Base-by-base conservation (phyloP, 2,113 vertebrate species). In the Conger conger region DNA sequence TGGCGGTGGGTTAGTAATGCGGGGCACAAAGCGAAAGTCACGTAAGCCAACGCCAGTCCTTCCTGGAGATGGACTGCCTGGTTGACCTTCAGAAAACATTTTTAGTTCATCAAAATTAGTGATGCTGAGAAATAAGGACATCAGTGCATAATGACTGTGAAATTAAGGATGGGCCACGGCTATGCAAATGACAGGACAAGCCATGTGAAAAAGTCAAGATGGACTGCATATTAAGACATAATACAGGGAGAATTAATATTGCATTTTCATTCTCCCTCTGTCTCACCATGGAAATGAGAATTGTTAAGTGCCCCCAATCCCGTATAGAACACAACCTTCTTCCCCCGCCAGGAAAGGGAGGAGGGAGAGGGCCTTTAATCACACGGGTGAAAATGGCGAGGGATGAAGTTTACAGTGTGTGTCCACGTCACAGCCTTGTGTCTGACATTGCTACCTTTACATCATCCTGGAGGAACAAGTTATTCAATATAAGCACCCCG, bases 91-190 rank as follows among this genome's bases (percentile, higher is more conserved):
- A 98, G 94, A 96, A 97, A 95, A 94, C 94, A 91, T 95, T 96
- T 96, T 96, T 97, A 97, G 96, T 98, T 98, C 95, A 96, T 98
- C 96, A 97, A 98, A 98, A 97, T 99, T 98, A 98, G 97, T 96
- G 95, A 97, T 97, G 97, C 97, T 95, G 94, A 96, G 96, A 96
- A 97, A 96, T 97, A 96, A 94, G 95, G 96, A 97, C 97, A 96
- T 97, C 94, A 94, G 95, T 96, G 96, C 97, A 98, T 99, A 99
- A 99, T 97, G 97, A 97, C 96, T 97, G 97, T 97, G 96, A 99
- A 99, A 99, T 99, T 96, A 97, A 96, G 96, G 96, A 96, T 92
- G 94, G 96, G 95, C 95, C 92, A 93, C 93, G 91, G 90, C 95
- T 97, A 96, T 97, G 97, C 97, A 97, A 97, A 98, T 97, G 95